phyloP scores from a whole-genome alignment of 1,140 invertebrate genomes.

The Musca domestica region DNA sequence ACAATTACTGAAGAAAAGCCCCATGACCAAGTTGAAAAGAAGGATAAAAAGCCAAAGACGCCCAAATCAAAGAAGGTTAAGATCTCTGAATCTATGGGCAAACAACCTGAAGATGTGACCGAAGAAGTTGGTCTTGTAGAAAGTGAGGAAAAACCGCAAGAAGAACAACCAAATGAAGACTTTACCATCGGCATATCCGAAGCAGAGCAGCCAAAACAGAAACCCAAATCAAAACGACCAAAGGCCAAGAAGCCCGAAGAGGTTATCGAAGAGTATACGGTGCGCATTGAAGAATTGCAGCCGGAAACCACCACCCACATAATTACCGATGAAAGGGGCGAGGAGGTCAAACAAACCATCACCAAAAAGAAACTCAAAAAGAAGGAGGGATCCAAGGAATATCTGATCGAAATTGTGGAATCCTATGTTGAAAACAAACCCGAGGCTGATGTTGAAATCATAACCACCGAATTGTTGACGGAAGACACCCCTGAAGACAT shows the following conservation, averaged over 20 bases:
- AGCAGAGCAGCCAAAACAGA: conserved; percentile 29
- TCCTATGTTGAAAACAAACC: conserved; percentile 50
- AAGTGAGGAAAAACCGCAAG: conserved; percentile 26
- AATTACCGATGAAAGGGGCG: conserved; percentile 52
- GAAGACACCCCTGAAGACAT: conserved; percentile 34
- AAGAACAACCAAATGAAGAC: conserved; percentile 21
- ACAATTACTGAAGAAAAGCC: conserved; percentile 23
- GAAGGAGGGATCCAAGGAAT: conserved; percentile 47
- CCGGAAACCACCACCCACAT: conserved; percentile 45
- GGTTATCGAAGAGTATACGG: conserved; percentile 31
- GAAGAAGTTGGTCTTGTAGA: conserved; percentile 30
- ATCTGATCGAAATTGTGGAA: conserved; percentile 55
- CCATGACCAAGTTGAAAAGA: conserved; percentile 27
- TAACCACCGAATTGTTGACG: conserved; percentile 43
- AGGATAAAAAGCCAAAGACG: conserved; percentile 46
- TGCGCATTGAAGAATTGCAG: conserved; percentile 48
- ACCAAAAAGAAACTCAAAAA: conserved; percentile 49
- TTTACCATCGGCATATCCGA: conserved; percentile 28
- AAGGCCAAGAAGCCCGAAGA: conserved; percentile 18
- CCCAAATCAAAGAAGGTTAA: conserved; percentile 44
- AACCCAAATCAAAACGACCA: conserved; percentile 39
- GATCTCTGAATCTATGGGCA: conserved; percentile 22
- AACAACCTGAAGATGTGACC: not conserved
- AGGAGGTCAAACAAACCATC: conserved; percentile 45
- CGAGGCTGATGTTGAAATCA: conserved; percentile 40